phyloP scores from a whole-genome alignment of 2,888 invertebrate species.

The Helleia helle region DNA sequence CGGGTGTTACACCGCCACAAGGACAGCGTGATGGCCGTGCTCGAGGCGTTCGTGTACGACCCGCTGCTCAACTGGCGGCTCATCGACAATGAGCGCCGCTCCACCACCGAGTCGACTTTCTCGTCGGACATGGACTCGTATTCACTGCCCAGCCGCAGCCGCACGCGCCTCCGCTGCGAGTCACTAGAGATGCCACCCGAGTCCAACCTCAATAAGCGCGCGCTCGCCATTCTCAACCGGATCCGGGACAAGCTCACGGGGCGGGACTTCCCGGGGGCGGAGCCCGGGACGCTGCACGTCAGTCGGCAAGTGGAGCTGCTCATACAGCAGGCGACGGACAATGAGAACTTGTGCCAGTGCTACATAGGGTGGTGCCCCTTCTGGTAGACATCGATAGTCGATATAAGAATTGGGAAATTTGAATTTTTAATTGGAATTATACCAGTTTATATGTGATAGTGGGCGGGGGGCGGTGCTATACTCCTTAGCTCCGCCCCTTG shows the following conservation, averaged over 20 bases:
- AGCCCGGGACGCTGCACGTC: constrained; percentile 74
- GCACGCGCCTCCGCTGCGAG: constrained; percentile 52
- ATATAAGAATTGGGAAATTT: too few species aligned
- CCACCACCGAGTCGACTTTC: constrained; percentile 53
- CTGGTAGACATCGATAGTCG: too few species aligned
- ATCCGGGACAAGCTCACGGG: constrained; percentile 96
- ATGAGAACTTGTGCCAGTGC: constrained; percentile 99
- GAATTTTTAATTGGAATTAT: too few species aligned
- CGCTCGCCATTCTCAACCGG: constrained; percentile 90
- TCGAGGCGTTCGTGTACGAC: constrained; percentile 99
- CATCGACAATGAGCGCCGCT: constrained; percentile 75
- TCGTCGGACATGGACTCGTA: constrained; percentile 57
- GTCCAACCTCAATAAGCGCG: constrained; percentile 90
- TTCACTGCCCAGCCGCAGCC: constrained; percentile 49
- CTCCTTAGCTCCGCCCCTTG: too few species aligned
- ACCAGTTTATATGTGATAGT: too few species aligned
- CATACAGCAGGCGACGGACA: constrained; percentile 96
- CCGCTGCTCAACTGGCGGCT: constrained; percentile 98
- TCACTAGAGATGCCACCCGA: constrained; percentile 77
- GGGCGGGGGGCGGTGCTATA: too few species aligned
- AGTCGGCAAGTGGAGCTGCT: constrained; percentile 93
- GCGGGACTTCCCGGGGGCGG: constrained; percentile 83
- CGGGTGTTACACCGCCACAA: constrained; percentile 96
- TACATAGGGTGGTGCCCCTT: constrained; percentile 98
- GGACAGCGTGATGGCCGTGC: constrained; percentile 98